These are phyloP conservation scores for Catharus bicknelli DNA, from an alignment of 2,113 vertebrate genomes.

Conservation along the genomic window DNA sequence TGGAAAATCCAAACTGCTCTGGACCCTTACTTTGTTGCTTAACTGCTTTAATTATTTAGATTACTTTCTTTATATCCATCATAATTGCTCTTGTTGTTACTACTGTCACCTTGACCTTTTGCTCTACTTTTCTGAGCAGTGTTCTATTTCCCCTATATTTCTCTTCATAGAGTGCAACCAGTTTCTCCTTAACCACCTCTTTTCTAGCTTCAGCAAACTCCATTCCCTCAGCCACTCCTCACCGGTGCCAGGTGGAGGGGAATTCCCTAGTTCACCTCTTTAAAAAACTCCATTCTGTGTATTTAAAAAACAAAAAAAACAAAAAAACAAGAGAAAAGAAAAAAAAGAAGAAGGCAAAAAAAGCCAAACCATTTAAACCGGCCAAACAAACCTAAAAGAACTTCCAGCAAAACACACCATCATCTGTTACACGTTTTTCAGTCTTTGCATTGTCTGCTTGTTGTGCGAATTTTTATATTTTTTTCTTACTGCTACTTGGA, in stretches of 20 bases:
- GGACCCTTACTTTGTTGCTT: background rate
- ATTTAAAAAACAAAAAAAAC: background rate
- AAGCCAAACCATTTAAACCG: background rate
- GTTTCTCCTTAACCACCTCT: background rate
- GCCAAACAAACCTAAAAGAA: background rate
- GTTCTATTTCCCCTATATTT: background rate
- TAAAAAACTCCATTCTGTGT: background rate
- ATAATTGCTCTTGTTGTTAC: background rate
- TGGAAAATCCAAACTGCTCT: background rate
- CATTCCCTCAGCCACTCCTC: background rate
- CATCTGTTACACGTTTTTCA: background rate
- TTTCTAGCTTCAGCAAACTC: background rate
- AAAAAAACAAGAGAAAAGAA: no score
- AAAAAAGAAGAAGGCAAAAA: no score
- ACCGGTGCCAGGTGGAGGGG: background rate
- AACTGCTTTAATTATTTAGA: background rate
- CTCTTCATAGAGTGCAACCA: background rate
- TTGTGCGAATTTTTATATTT: background rate
- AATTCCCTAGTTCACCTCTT: background rate
- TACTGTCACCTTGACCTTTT: background rate
- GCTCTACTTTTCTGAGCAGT: background rate
- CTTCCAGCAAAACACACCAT: accelerated
- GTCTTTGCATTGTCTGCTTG: background rate
- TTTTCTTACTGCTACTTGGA: background rate
- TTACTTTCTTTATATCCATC: background rate